Conservation (phyloP, 2,113 vertebrate species). For the Sarotherodon lohbergeri region DNA sequence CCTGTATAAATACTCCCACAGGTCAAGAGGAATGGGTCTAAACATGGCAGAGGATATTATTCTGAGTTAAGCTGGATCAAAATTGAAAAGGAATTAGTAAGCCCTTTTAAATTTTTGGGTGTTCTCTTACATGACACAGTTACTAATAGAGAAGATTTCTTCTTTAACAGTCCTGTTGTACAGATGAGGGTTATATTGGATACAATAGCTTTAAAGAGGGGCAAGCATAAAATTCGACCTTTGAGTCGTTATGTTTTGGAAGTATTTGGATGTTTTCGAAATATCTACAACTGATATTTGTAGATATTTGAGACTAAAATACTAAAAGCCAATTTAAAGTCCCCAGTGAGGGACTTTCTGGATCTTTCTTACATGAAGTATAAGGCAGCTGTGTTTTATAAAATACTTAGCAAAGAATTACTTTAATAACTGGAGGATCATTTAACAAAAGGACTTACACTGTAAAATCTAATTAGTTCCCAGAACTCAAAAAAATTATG, state of each 20-base stretch:
- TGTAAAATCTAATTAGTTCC: no score
- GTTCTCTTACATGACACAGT: background rate
- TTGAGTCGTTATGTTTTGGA: background rate
- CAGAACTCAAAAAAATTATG: no score
- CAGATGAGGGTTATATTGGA: background rate
- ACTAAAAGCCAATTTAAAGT: background rate
- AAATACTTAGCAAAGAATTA: background rate
- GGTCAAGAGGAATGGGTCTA: background rate
- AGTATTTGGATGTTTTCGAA: background rate
- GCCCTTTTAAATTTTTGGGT: background rate
- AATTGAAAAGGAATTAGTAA: background rate
- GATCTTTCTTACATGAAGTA: background rate
- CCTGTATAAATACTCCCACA: background rate
- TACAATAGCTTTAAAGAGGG: background rate
- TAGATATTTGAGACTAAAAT: background rate
- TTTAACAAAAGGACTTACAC: background rate
- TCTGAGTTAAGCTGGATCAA: background rate
- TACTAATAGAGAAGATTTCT: background rate
- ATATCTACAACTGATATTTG: background rate
- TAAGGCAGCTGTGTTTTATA: background rate
- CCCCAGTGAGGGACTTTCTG: background rate
- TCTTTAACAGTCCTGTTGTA: background rate
- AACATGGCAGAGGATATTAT: background rate
- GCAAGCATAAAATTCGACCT: background rate
- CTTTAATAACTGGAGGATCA: background rate